Conservation (phyloP, 2,797 vertebrate genomes). For the Protonibea diacanthus region DNA sequence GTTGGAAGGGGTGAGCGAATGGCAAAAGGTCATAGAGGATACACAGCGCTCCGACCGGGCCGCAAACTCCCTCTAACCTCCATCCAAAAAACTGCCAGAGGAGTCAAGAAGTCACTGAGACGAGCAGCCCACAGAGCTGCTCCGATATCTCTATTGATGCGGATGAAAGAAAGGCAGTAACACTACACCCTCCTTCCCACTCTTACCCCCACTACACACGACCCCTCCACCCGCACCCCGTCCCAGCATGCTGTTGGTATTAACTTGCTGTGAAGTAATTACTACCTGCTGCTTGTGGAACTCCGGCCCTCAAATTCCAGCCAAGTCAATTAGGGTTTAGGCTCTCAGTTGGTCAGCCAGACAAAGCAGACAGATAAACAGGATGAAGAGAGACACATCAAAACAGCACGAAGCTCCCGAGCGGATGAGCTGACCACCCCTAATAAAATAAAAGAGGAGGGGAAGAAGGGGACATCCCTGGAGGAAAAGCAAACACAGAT, state of each 20-base stretch:
- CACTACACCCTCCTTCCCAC: constrained; percentile 48
- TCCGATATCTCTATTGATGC: constrained; percentile 65
- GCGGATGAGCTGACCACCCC: constrained; percentile 53
- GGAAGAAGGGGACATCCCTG: constrained; percentile 41
- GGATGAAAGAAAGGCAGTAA: constrained; percentile 78
- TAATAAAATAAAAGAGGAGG: constrained; percentile 55
- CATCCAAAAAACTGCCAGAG: constrained; percentile 44
- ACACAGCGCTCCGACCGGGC: constrained; percentile 15
- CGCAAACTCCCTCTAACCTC: constrained; percentile 49
- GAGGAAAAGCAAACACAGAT: constrained; percentile 73
- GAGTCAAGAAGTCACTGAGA: constrained; percentile 69
- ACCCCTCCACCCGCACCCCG: constrained; percentile 20
- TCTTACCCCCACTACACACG: constrained; percentile 32
- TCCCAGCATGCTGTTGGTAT: constrained; percentile 80
- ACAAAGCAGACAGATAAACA: constrained; percentile 79
- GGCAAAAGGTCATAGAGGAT: constrained; percentile 77
- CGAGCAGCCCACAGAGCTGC: constrained; percentile 32
- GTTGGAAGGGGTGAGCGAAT: constrained; percentile 55
- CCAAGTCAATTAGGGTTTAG: constrained; percentile 72
- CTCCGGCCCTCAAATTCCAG: constrained; percentile 72
- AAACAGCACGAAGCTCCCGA: constrained; percentile 61
- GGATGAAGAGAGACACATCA: constrained; percentile 72
- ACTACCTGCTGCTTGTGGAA: constrained; percentile 86
- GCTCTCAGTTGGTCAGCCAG: constrained; percentile 54
- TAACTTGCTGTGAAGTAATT: constrained; percentile 89